phyloP scores from a whole-genome alignment of 2,888 invertebrate genomes.

The Branchellion lobata region DNA sequence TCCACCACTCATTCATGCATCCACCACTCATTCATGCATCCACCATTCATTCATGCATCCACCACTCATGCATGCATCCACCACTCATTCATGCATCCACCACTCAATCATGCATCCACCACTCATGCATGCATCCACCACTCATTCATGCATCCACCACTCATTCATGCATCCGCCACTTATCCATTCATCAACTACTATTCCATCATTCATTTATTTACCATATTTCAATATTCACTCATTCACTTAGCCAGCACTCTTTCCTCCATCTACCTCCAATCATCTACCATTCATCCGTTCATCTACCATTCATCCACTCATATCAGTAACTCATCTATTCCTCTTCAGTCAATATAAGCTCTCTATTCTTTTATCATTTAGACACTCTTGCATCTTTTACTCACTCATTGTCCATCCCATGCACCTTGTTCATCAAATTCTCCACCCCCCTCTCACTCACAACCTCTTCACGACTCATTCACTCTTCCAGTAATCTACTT shows the following conservation, averaged over 20 bases:
- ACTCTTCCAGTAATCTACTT: too few relatives aligned
- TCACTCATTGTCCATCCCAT: too few relatives aligned
- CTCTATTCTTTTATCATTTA: too few relatives aligned
- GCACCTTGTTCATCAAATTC: too few relatives aligned
- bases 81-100: not conserved
- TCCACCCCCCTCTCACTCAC: too few relatives aligned
- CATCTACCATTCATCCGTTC: too few relatives aligned
- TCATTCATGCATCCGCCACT: constrained; percentile 63
- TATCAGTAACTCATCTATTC: too few relatives aligned
- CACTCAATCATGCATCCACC: not conserved
- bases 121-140: constrained; percentile 1
- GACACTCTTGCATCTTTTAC: too few relatives aligned
- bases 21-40: constrained; percentile 4
- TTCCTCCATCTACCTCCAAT: not conserved
- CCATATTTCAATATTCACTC: not conserved
- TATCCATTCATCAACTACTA: not conserved
- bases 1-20: constrained; percentile 11
- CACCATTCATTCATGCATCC: constrained; percentile 5
- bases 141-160: too few relatives aligned
- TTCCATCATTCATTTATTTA: not conserved
- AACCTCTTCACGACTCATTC: too few relatives aligned
- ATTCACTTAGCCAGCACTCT: not conserved
- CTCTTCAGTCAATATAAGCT: too few relatives aligned
- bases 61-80: not conserved
- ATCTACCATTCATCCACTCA: too few relatives aligned